Percentiles rank a stretch among this genome's conserved stretches.
Conservation (phyloP, 1,140 invertebrate genomes). For the Gonioctena quinquepunctata region DNA sequence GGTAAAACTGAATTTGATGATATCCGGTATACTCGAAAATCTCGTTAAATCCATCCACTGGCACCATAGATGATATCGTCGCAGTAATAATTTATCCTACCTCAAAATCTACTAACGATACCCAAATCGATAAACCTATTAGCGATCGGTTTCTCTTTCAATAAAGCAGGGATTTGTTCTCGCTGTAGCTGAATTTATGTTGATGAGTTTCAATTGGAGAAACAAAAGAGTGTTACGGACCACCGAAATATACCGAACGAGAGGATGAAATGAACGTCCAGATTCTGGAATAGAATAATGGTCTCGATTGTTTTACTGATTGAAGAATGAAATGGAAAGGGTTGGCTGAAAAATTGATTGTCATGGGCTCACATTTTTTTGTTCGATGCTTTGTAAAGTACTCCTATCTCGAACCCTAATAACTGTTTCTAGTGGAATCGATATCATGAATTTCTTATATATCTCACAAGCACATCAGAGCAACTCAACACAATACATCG, state of each 20-base stretch:
- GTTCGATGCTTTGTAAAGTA: no score
- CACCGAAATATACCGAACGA: not conserved
- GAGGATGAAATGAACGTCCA: not conserved
- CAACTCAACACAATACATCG: no score
- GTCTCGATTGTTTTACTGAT: not conserved
- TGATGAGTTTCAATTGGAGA: not conserved
- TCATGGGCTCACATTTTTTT: not conserved
- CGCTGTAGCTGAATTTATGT: not conserved
- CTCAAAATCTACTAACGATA: not conserved
- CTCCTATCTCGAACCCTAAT: no score
- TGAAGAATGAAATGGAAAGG: not conserved
- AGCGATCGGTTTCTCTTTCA: slow-evolving; percentile 6
- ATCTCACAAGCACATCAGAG: no score
- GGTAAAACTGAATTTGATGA: no score
- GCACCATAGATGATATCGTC: not conserved
- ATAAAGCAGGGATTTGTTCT: not conserved
- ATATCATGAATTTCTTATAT: no score
- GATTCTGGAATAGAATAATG: not conserved
- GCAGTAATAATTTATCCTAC: not conserved
- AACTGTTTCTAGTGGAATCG: no score
- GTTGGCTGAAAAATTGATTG: not conserved
- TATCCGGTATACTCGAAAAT: no score
- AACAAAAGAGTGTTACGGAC: not conserved
- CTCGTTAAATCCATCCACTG: not conserved
- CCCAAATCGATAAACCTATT: slow-evolving; percentile 5